Conservation (phyloP, 2,888 invertebrate species). For the Drosophila rellima region DNA sequence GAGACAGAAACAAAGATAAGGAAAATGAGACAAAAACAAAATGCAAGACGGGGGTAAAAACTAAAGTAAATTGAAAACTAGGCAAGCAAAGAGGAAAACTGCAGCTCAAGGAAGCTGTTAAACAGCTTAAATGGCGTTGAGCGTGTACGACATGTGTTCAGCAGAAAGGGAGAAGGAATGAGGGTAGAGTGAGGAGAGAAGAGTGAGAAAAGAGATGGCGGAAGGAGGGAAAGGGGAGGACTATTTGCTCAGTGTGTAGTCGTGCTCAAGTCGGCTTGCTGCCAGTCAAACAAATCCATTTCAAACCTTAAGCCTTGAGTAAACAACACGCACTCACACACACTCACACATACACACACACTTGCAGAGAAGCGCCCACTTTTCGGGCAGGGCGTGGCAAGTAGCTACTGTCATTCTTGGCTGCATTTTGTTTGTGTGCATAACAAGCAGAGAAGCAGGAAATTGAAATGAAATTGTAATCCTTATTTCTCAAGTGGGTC, state of each 20-base stretch:
- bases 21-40: constrained; percentile 28
- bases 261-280: constrained; percentile 71
- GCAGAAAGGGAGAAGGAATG: constrained; percentile 22
- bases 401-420: constrained; percentile 50
- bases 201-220: background rate
- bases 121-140: constrained; percentile 71
- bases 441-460: constrained; percentile 64
- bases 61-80: constrained; percentile 69
- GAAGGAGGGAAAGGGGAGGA: background rate
- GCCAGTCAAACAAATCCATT: constrained; percentile 81
- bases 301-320: constrained; percentile 77
- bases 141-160: constrained; percentile 74
- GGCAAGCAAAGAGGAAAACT: constrained; percentile 60
- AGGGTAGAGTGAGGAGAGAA: too few relatives aligned
- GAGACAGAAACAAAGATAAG: constrained; percentile 1
- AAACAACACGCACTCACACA: constrained; percentile 69
- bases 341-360: constrained; percentile 26
- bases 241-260: constrained; percentile 51
- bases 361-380: constrained; percentile 19
- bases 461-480: constrained; percentile 80
- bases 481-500: constrained; percentile 68
- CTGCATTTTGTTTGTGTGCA: constrained; percentile 68
- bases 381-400: constrained; percentile 57
- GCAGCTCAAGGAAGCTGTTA: constrained; percentile 68
- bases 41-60: constrained; percentile 45